Percentiles rank a stretch among this genome's conserved stretches.
These are phyloP conservation scores for Macrosoma leucophasiata DNA, from an alignment of 2,888 invertebrate genomes.

Conservation along the genomic window DNA sequence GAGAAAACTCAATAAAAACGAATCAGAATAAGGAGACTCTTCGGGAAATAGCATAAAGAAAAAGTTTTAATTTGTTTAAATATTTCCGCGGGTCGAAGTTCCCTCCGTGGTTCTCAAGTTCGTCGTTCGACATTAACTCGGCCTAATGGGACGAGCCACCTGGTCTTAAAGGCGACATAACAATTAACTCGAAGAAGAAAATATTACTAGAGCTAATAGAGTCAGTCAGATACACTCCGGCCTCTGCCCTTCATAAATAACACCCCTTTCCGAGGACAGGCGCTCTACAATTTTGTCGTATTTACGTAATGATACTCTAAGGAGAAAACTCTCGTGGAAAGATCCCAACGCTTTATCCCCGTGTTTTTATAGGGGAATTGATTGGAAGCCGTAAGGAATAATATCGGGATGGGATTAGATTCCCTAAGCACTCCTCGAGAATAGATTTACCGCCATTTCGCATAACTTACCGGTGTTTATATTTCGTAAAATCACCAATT, in stretches of 20 bases:
- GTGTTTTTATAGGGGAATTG: slow-evolving; percentile 65
- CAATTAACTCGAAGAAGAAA: slow-evolving; percentile 72
- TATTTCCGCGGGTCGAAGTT: slow-evolving; percentile 56
- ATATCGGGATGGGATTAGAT: slow-evolving; percentile 61
- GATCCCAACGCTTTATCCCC: slow-evolving; percentile 43
- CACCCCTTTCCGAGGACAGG: slow-evolving; percentile 55
- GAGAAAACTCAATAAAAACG: slow-evolving; percentile 49
- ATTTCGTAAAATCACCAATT: too few species aligned
- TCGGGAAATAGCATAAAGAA: slow-evolving; percentile 54
- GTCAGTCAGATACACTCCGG: slow-evolving; percentile 62
- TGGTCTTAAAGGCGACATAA: slow-evolving; percentile 71
- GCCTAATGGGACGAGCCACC: slow-evolving; percentile 69
- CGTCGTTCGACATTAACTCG: slow-evolving; percentile 54
- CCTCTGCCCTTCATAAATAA: slow-evolving; percentile 65
- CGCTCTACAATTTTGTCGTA: slow-evolving; percentile 62
- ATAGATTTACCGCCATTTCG: too few species aligned
- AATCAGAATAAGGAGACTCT: slow-evolving; percentile 52
- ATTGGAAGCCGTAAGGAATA: slow-evolving; percentile 60
- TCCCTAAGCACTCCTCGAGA: slow-evolving; percentile 51
- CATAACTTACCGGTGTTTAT: too few species aligned
- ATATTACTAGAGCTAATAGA: slow-evolving; percentile 72
- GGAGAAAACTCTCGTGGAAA: slow-evolving; percentile 46
- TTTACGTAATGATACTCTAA: slow-evolving; percentile 63
- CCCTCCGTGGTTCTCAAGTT: slow-evolving; percentile 54
- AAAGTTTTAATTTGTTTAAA: slow-evolving; percentile 74